Percentiles rank a stretch among this genome's conserved stretches.
Conservation (phyloP, 2,113 vertebrate species). For the Rhagologus leucostigma region DNA sequence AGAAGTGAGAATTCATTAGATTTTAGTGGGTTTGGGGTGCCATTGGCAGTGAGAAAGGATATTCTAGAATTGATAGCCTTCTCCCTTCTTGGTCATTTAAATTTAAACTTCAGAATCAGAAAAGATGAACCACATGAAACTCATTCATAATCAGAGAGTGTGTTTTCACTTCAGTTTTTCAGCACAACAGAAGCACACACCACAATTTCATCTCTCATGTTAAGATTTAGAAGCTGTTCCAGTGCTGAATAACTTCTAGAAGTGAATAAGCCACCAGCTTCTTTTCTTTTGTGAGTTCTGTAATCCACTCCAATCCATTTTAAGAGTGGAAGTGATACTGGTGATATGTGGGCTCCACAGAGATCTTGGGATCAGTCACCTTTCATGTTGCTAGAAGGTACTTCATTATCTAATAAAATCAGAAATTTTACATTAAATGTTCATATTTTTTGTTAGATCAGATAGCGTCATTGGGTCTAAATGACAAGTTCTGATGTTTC, state of each 20-base stretch:
- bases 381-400: neutral
- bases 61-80: constrained; percentile 28
- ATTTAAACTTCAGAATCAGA: constrained; percentile 42
- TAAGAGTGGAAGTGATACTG: neutral
- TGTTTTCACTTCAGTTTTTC: constrained; percentile 38
- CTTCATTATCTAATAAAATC: neutral
- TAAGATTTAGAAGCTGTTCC: neutral
- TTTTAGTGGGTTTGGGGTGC: neutral
- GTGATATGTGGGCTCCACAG: neutral
- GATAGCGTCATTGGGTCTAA: neutral
- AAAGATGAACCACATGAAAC: constrained; percentile 21
- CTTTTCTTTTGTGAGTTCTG: neutral
- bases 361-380: neutral
- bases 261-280: neutral
- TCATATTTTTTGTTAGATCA: neutral
- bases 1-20: neutral
- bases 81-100: constrained; percentile 44
- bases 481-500: neutral
- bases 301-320: neutral
- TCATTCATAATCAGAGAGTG: constrained; percentile 17
- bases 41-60: neutral
- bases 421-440: neutral
- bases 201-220: neutral
- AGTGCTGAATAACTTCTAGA: neutral
- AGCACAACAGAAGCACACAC: constrained; percentile 7